A percentile compares a stretch with the other conserved stretches of the same genome.
Evolutionary conservation across 2,888 invertebrate genomes (phyloP).

Genomic region (Clunio marinus): DNA sequence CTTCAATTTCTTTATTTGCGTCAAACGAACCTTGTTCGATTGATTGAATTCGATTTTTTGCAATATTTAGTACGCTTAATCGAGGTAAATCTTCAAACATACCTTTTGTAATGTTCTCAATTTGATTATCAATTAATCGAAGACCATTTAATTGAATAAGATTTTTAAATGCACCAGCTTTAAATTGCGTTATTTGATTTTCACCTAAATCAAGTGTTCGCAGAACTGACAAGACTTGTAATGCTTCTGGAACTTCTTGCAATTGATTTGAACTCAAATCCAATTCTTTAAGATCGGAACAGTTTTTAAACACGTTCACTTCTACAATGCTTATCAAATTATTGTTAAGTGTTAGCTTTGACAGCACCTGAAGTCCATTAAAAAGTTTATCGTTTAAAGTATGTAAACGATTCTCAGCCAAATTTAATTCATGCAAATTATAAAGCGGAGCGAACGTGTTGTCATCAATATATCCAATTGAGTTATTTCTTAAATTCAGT

Average conservation of each 20-base stretch:
- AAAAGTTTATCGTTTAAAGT: slow-evolving; percentile 76
- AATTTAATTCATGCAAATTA: slow-evolving; percentile 82
- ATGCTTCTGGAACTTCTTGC: slow-evolving; percentile 73
- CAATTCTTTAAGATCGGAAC: slow-evolving; percentile 80
- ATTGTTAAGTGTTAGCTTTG: slow-evolving; percentile 79
- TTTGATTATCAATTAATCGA: slow-evolving; percentile 83
- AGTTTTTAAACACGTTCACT: slow-evolving; percentile 78
- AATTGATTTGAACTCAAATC: slow-evolving; percentile 85
- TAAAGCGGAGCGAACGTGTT: slow-evolving; percentile 82
- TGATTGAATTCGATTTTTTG: slow-evolving; percentile 81
- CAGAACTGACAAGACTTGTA: slow-evolving; percentile 74
- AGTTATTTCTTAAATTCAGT: slow-evolving; percentile 78
- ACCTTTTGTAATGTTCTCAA: slow-evolving; percentile 75
- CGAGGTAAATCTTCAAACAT: slow-evolving; percentile 84
- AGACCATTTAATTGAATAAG: slow-evolving; percentile 82
- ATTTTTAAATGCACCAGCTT: slow-evolving; percentile 79
- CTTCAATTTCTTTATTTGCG: slow-evolving; percentile 74
- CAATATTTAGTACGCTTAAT: slow-evolving; percentile 80
- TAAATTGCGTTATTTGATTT: slow-evolving; percentile 80
- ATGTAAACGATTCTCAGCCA: slow-evolving; percentile 81
- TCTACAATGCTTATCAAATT: slow-evolving; percentile 77
- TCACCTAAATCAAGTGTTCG: slow-evolving; percentile 88
- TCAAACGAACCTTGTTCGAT: slow-evolving; percentile 81
- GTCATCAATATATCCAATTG: slow-evolving; percentile 82
- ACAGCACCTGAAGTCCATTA: slow-evolving; percentile 77